These are phyloP conservation scores for Nycteola revayana DNA, from an alignment of 2,888 invertebrate species.

Conservation along the genomic window DNA sequence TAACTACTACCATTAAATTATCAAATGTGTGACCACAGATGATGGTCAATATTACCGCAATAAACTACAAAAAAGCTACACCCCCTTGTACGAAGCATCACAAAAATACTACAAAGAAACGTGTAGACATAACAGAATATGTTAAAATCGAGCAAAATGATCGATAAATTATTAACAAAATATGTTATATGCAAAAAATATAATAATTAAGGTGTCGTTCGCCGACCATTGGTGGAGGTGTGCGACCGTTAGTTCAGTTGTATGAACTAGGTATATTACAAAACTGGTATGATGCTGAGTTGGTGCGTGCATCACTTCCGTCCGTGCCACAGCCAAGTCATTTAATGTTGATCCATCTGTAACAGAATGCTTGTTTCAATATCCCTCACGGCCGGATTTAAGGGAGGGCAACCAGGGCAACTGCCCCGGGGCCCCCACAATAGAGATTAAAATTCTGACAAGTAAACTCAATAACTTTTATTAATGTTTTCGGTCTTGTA, in stretches of 20 bases:
- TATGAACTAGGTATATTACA: constrained; percentile 39
- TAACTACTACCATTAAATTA: no score
- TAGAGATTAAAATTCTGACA: no score
- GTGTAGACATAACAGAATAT: constrained; percentile 59
- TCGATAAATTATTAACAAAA: constrained; percentile 75
- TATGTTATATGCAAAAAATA: constrained; percentile 70
- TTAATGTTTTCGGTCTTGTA: no score
- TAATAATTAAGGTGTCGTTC: constrained; percentile 46
- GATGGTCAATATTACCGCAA: constrained; percentile 38
- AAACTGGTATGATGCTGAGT: constrained; percentile 44
- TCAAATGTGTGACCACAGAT: constrained; percentile 31
- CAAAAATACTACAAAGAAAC: constrained; percentile 69
- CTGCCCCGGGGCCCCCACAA: no score
- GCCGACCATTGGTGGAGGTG: constrained; percentile 31
- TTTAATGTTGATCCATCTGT: constrained; percentile 79
- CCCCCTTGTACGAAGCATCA: constrained; percentile 59
- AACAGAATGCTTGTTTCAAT: no score
- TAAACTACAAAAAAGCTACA: constrained; percentile 51
- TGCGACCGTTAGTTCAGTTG: constrained; percentile 31
- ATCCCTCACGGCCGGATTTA: no score
- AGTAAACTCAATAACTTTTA: no score
- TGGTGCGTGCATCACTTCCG: constrained; percentile 43
- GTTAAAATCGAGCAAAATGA: constrained; percentile 66
- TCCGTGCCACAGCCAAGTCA: constrained; percentile 37
- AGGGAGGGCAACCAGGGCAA: no score